Percentiles rank a stretch among this genome's conserved stretches.
These are phyloP conservation scores for Eulemur albifrons DNA, from an alignment of 2,797 vertebrate genomes.

Conservation along the genomic window DNA sequence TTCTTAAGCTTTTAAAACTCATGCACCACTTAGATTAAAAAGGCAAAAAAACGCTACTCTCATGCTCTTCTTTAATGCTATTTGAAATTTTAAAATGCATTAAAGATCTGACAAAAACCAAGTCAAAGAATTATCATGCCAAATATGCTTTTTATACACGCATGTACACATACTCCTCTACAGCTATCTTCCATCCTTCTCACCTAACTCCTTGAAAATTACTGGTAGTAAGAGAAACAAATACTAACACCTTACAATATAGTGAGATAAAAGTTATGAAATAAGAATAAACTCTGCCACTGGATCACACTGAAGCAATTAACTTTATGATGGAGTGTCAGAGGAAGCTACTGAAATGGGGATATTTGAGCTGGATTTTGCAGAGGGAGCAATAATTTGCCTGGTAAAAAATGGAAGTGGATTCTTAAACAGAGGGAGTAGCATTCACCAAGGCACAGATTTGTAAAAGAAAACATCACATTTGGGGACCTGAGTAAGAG, in stretches of 20 bases:
- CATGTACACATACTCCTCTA: background rate
- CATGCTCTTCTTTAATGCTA: constrained; percentile 39
- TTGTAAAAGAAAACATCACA: constrained; percentile 21
- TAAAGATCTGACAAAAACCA: constrained; percentile 34
- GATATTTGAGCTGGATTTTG: constrained; percentile 37
- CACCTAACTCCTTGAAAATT: constrained; percentile 31
- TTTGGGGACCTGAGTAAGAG: constrained; percentile 9
- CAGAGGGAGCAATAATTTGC: constrained; percentile 34
- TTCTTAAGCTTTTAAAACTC: constrained; percentile 46
- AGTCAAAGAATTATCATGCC: background rate
- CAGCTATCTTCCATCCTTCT: background rate
- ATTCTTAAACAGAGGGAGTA: constrained; percentile 12
- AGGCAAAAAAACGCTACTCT: background rate
- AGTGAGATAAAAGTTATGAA: constrained; percentile 46
- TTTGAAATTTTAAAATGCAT: constrained; percentile 45
- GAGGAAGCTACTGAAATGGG: constrained; percentile 27
- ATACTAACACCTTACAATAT: constrained; percentile 1
- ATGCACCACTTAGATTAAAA: constrained; percentile 32
- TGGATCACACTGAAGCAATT: constrained; percentile 15
- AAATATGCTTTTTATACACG: background rate
- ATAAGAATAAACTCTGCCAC: background rate
- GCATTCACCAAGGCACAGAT: constrained; percentile 28
- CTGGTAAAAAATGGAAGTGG: constrained; percentile 32
- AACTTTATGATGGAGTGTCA: constrained; percentile 15
- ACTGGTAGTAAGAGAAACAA: background rate